Base-by-base conservation (phyloP, 2,888 invertebrate species). In the Teleogryllus oceanicus region DNA sequence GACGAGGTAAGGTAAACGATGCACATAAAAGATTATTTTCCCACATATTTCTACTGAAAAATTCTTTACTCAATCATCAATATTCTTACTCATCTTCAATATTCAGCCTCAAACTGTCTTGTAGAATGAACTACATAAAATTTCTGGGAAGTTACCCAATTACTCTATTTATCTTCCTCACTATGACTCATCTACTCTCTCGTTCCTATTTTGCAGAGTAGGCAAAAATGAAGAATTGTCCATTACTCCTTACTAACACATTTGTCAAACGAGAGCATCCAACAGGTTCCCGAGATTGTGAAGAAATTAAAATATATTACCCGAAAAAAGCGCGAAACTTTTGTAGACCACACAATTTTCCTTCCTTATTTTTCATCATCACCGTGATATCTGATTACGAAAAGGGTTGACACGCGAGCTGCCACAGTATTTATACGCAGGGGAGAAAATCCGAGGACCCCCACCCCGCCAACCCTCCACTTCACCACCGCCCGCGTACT, bases 301-400 rank as follows among this genome's bases (percentile, higher is more conserved):
- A 62, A 13, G 62, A 62, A 62, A 62, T 62, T 62, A 62, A 62
- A 62, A 62, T 62, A 62, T 62, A 62, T 62, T 3, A 18, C 62
- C 62, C 62, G 16, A 5, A 13, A 37, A 37, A 16, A 62, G 0
- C 62, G 62, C 5, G n/a, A 62, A 62, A 62, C 62, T 62, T 62
- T 62, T n/a, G 1, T n/a, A 18, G 62, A 62, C 13, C n/a, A 37
- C n/a, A 18, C 62, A 62, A 13, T 13, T 62, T n/a, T n/a, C n/a
- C n/a, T 12, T 62, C 62, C 62, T 62, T 62, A 62, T 62, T 62
- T 62, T 62, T 62, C 62, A 62, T 62, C 62, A 62, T 62, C 62
- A 18, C n/a, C 62, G 62, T n/a, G n/a, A 62, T 62, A 62, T 62
- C 62, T 12, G 62, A 62, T 62, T 62, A 62, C 62, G n/a, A 18